These are phyloP conservation scores for Balaeniceps rex DNA, from an alignment of 2,113 vertebrate species.

Conservation along the genomic window DNA sequence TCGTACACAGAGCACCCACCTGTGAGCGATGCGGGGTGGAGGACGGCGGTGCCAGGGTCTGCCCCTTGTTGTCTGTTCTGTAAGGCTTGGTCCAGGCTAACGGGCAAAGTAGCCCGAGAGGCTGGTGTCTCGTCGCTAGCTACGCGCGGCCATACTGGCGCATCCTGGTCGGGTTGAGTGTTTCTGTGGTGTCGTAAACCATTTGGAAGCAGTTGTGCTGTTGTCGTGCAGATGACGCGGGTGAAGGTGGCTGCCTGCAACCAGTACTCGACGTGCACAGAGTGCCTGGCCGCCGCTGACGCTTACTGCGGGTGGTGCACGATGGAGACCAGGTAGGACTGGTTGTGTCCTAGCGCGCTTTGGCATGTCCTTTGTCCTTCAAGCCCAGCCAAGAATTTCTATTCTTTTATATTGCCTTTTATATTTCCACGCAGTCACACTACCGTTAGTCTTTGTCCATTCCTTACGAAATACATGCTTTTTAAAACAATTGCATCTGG, in stretches of 20 bases:
- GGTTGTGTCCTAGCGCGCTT: rapidly evolving
- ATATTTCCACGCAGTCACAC: background rate
- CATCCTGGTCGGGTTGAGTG: rapidly evolving
- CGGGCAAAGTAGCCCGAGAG: rapidly evolving
- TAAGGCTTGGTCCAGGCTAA: background rate
- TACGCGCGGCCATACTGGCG: rapidly evolving
- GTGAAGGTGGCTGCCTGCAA: slow-evolving; percentile 88
- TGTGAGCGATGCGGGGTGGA: background rate
- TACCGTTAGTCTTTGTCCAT: background rate
- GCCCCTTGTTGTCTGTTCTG: rapidly evolving
- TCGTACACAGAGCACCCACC: background rate
- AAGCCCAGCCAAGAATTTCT: background rate
- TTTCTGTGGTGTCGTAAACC: background rate
- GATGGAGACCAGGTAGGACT: slow-evolving; percentile 87
- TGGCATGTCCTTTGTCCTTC: background rate
- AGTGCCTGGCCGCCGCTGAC: slow-evolving; percentile 84
- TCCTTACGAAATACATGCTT: background rate
- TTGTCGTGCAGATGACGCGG: slow-evolving; percentile 80
- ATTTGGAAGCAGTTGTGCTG: background rate
- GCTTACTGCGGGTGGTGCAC: slow-evolving; percentile 96
- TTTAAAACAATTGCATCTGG: background rate
- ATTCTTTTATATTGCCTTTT: too few relatives aligned
- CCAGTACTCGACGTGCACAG: slow-evolving; percentile 78
- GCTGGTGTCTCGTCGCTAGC: background rate
- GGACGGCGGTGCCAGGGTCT: rapidly evolving